Evolutionary conservation across 2,797 vertebrate species (phyloP).

Genomic region (Poeciliopsis gracilis): DNA sequence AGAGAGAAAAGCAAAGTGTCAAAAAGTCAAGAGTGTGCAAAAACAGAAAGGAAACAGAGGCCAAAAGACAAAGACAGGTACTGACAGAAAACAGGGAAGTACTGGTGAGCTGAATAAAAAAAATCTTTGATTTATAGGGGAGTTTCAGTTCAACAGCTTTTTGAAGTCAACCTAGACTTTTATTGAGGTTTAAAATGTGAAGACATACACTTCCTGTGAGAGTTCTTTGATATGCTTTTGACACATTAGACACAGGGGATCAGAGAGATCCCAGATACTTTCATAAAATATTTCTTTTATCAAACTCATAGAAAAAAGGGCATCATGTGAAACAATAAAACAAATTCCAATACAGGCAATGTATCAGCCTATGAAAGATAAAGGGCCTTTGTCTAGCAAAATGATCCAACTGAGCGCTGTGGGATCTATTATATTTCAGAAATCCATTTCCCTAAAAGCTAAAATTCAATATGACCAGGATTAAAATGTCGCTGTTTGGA

Average conservation of each 20-base stretch:
- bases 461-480: not conserved
- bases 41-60: slow-evolving; percentile 11
- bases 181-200: slow-evolving; percentile 40
- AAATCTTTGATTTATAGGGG: slow-evolving; percentile 44
- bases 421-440: not conserved
- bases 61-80: slow-evolving; percentile 28
- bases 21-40: slow-evolving; percentile 12
- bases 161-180: slow-evolving; percentile 53
- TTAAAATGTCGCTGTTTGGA: not conserved
- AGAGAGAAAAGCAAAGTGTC: slow-evolving; percentile 12
- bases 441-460: not conserved
- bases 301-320: slow-evolving; percentile 9
- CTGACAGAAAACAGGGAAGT: slow-evolving; percentile 28
- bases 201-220: slow-evolving; percentile 35
- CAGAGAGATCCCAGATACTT: slow-evolving; percentile 28
- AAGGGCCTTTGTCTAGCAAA: not conserved
- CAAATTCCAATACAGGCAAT: slow-evolving; percentile 8
- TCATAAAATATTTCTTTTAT: slow-evolving; percentile 35
- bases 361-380: not conserved
- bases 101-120: slow-evolving; percentile 39
- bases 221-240: slow-evolving; percentile 47
- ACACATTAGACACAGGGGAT: slow-evolving; percentile 44
- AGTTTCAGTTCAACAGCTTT: slow-evolving; percentile 53
- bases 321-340: slow-evolving; percentile 25
- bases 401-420: not conserved